A percentile compares a stretch with the other conserved stretches of the same genome.
phyloP scores from a whole-genome alignment of 2,113 vertebrate species.

The Platichthys stellatus region DNA sequence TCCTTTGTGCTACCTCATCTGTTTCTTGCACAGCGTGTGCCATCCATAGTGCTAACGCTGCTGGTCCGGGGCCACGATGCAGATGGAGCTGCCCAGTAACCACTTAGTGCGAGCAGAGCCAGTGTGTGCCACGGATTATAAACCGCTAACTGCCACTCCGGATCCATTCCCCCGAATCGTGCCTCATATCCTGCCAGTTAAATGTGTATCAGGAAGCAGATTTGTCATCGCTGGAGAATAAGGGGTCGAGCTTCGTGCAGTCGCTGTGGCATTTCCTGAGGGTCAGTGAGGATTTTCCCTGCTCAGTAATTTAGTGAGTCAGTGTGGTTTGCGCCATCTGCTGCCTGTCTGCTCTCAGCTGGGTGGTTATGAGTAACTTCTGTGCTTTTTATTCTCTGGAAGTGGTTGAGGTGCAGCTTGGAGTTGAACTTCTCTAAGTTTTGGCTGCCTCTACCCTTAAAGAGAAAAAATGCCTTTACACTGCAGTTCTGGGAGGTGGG shows the following conservation, averaged over 20 bases:
- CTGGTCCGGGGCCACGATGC: conserved; percentile 36
- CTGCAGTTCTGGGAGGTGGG: too few relatives aligned
- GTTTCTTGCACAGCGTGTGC: conserved; percentile 34
- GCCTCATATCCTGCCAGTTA: conserved; percentile 43
- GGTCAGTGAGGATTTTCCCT: conserved; percentile 47
- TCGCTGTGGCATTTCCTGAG: conserved; percentile 39
- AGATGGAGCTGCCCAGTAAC: conserved; percentile 41
- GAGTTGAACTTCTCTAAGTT: background rate
- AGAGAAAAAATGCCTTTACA: too few relatives aligned
- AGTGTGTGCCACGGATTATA: conserved; percentile 46
- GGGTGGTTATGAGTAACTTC: too few relatives aligned
- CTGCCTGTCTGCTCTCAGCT: conserved; percentile 24
- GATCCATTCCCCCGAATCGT: conserved; percentile 21
- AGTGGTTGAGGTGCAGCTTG: background rate
- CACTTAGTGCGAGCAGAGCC: conserved; percentile 41
- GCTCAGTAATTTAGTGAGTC: conserved; percentile 40
- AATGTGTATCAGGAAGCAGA: conserved; percentile 44
- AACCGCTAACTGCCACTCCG: conserved; percentile 45
- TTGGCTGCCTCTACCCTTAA: too few relatives aligned
- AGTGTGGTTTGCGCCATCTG: conserved; percentile 20
- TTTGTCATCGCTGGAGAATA: conserved; percentile 48
- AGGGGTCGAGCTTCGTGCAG: conserved; percentile 21
- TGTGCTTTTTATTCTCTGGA: too few relatives aligned
- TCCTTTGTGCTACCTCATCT: conserved; percentile 64
- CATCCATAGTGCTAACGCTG: conserved; percentile 49